A percentile compares a stretch with the other conserved stretches of the same genome.
These are phyloP conservation scores for Mesocricetus auratus DNA, from an alignment of 2,113 vertebrate species.

Conservation along the genomic window DNA sequence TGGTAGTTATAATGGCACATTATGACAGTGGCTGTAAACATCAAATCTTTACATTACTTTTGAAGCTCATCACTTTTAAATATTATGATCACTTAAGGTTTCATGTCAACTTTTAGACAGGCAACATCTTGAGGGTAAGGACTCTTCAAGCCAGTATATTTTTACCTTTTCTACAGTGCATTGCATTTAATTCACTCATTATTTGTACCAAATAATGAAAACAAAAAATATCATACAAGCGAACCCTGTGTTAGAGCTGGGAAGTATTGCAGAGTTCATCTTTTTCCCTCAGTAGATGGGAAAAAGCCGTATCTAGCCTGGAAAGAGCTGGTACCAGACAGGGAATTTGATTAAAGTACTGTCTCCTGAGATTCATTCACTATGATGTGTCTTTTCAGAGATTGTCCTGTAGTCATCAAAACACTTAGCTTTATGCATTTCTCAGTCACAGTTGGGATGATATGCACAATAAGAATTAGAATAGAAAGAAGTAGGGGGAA, in stretches of 20 bases:
- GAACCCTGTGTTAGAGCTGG: background rate
- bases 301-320: background rate
- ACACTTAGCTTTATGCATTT: background rate
- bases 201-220: background rate
- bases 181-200: background rate
- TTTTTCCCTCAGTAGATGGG: background rate
- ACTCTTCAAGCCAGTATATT: background rate
- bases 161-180: background rate
- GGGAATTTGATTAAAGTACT: background rate
- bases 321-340: background rate
- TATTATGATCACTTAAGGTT: slow-evolving; percentile 39
- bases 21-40: slow-evolving; percentile 72
- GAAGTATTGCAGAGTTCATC: background rate
- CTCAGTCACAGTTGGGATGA: background rate
- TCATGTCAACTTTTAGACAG: slow-evolving; percentile 33
- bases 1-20: slow-evolving; percentile 73
- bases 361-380: slow-evolving; percentile 1
- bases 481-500: background rate
- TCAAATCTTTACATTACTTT: slow-evolving; percentile 58
- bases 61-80: slow-evolving; percentile 50
- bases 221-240: background rate
- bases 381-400: background rate
- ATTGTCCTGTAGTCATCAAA: background rate
- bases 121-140: slow-evolving; percentile 63
- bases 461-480: background rate